Evolutionary conservation across 2,113 vertebrate species (phyloP), one percentile per base, ranked within the genome.

Genomic region (Albula glossodonta): DNA sequence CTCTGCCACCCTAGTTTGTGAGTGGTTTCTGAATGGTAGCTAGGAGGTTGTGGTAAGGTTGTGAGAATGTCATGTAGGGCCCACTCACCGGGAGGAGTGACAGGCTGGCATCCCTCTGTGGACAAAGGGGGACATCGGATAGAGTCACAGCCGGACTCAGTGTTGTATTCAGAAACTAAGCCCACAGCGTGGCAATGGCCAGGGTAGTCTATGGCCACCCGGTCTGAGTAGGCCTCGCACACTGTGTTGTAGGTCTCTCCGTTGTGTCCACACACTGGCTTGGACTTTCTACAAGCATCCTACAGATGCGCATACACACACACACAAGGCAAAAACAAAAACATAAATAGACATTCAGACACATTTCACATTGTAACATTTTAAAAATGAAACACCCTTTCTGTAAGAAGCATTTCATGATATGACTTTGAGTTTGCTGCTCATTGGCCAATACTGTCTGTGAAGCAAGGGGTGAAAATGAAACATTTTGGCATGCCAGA

Each of bases 161-260:
- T 19, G 3, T 91, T 89, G 50, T 92, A 51, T 50, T 96, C 94
- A 0, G 97, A 95, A 89, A 96, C 92, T 0, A 90, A 89, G 0
- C 98, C 97, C 0, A 99, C 96, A 0, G 97, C 97, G 83, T 97
- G 96, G 87, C 98, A 99, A 66, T 84, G 92, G 0, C 96, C 97
- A 0, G 86, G 49, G 86, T 99, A 99, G 90, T 99, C 98, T 1
- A 99, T 89, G 0, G 97, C 96, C 83, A 99, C 96, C 0, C 98
- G 97, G 66, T 98, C 94, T 0, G 97, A 94, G 86, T 96, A 98
- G 85, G 98, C 98, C 0, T 97, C 96, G 0, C 98, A 99, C 86
- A 98, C 92, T 0, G 96, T 98, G 74, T 90, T 83, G 89, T 98
- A 99, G 5, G 96, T 99, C 87, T 99, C 97, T 0, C 98, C 97